phyloP scores from a whole-genome alignment of 23 tunicate species.

The Botrylloides violaceus region DNA sequence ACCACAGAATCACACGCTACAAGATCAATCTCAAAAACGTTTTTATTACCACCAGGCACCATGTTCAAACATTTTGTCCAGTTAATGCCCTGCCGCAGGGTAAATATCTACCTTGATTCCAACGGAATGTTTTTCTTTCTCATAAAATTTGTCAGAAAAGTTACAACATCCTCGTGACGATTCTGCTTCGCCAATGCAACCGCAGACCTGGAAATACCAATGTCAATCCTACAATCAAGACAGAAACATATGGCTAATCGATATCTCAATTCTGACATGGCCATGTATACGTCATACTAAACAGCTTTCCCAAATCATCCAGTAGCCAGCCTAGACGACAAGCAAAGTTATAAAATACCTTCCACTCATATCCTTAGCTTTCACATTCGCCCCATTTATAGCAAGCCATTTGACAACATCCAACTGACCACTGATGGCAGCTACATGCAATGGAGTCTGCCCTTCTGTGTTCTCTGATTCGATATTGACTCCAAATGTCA shows the following conservation, averaged over 20 bases:
- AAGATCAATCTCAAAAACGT: no score
- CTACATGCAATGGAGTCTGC: slow-evolving; percentile 65
- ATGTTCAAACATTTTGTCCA: no score
- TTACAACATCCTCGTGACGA: slow-evolving; percentile 40
- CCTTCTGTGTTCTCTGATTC: slow-evolving; percentile 54
- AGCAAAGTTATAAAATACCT: no score
- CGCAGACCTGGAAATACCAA: slow-evolving; percentile 33
- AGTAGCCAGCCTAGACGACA: no score
- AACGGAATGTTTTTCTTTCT: not conserved
- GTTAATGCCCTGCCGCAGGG: no score
- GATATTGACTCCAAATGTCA: slow-evolving; percentile 42
- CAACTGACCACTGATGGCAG: slow-evolving; percentile 54
- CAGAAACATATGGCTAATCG: no score
- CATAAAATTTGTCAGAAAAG: slow-evolving; percentile 27
- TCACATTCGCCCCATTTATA: slow-evolving; percentile 33
- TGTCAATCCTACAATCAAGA: no score
- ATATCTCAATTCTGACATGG: no score
- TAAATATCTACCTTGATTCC: not conserved
- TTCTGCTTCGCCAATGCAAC: slow-evolving; percentile 65
- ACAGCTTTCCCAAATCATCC: no score
- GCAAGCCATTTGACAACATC: slow-evolving; percentile 70
- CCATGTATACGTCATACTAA: no score
- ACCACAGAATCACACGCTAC: no score
- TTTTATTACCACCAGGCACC: not conserved
- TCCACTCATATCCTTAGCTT: slow-evolving; percentile 24